A percentile compares a stretch with the other conserved stretches of the same genome.
These are phyloP conservation scores for Amiota minor DNA, from an alignment of 2,888 invertebrate species.

Conservation along the genomic window DNA sequence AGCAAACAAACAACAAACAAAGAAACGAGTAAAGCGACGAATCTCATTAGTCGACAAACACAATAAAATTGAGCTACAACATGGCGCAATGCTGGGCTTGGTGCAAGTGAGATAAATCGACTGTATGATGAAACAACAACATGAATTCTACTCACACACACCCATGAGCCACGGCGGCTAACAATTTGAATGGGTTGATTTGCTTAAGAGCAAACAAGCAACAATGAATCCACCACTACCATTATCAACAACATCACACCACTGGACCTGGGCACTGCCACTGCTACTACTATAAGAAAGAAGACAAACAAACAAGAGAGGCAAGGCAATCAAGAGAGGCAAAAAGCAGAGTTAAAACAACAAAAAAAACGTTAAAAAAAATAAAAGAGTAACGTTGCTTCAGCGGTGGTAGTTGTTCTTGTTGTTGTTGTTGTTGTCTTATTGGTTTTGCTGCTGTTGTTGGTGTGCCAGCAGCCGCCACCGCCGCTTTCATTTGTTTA, in stretches of 20 bases:
- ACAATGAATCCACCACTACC: neutral
- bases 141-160: constrained; percentile 1
- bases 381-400: neutral
- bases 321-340: neutral
- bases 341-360: neutral
- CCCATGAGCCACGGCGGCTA: neutral
- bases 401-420: neutral
- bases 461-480: neutral
- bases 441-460: neutral
- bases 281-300: too few relatives aligned
- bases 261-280: neutral
- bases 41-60: neutral
- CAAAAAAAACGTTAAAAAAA: neutral
- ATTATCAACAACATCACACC: neutral
- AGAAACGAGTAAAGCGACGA: neutral
- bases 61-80: constrained; percentile 38
- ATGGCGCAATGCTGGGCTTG: constrained; percentile 47
- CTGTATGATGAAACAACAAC: constrained; percentile 28
- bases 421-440: neutral
- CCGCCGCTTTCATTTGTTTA: neutral
- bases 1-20: neutral
- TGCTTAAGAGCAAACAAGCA: neutral
- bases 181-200: too few relatives aligned
- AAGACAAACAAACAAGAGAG: too few relatives aligned
- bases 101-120: constrained; percentile 41